Percentiles rank a stretch among this genome's conserved stretches.
phyloP scores from a whole-genome alignment of 2,113 vertebrate species.

The Caranx ignobilis region DNA sequence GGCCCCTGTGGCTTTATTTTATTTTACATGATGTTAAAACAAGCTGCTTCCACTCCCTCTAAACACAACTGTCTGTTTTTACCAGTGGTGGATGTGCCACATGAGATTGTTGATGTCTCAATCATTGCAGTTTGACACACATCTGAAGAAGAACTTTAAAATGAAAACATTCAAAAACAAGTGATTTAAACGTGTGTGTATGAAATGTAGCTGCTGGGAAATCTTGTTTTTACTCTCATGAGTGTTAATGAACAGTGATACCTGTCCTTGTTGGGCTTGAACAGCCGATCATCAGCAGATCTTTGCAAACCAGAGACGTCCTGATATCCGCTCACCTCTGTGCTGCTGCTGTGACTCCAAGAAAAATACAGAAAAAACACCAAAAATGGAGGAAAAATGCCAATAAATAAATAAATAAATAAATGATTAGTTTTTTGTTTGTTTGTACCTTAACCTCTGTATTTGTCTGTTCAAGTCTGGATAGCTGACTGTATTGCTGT shows the following conservation, averaged over 20 bases:
- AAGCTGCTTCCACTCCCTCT: slow-evolving; percentile 6
- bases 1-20: neutral
- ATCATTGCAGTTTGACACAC: too few species aligned
- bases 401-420: too few species aligned
- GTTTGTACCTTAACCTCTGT: slow-evolving; percentile 26
- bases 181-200: too few species aligned
- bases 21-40: neutral
- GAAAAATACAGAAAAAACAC: neutral
- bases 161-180: too few species aligned
- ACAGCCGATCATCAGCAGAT: neutral
- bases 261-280: slow-evolving; percentile 9
- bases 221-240: too few species aligned
- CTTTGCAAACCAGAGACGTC: fast-evolving
- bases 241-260: neutral
- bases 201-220: too few species aligned
- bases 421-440: too few species aligned
- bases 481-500: slow-evolving; percentile 27
- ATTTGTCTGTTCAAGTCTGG: slow-evolving; percentile 31
- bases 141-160: too few species aligned
- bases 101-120: neutral
- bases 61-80: neutral
- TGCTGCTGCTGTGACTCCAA: neutral
- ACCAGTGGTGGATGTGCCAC: neutral
- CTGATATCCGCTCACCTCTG: neutral
- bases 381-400: too few species aligned